A percentile compares a stretch with the other conserved stretches of the same genome.
These are phyloP conservation scores for Venusia cambrica DNA, from an alignment of 2,888 invertebrate genomes.

Conservation along the genomic window DNA sequence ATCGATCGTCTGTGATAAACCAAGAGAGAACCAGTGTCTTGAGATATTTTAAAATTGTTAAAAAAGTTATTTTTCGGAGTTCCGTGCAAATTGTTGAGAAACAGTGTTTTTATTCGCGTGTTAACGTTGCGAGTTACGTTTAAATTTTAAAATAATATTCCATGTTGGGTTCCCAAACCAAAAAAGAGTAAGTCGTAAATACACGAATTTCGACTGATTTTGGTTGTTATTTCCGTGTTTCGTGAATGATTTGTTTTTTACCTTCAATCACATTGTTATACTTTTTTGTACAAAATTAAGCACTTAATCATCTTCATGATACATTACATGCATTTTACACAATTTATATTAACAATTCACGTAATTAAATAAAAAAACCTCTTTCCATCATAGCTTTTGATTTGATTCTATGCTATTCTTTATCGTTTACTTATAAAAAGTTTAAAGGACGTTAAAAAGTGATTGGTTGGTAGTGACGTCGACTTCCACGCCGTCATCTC, in stretches of 20 bases:
- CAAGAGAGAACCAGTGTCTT: constrained; percentile 42
- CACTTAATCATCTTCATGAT: no score
- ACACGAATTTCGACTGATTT: no score
- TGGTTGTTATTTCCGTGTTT: no score
- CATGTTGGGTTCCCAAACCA: constrained; percentile 64
- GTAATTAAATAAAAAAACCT: no score
- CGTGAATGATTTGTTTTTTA: constrained; percentile 4
- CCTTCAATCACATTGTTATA: no score
- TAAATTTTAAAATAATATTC: constrained; percentile 55
- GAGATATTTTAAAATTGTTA: constrained; percentile 24
- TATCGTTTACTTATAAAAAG: constrained; percentile 5
- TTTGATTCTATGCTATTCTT: constrained; percentile 2
- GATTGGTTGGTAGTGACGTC: constrained; percentile 62
- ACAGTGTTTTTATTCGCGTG: constrained; percentile 64
- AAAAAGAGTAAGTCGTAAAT: constrained; percentile 75
- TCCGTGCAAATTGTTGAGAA: constrained; percentile 17
- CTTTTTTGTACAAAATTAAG: no score
- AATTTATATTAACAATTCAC: no score
- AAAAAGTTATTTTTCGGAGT: constrained; percentile 3
- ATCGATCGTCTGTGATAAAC: constrained; percentile 64
- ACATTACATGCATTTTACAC: no score
- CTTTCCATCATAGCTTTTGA: neutral
- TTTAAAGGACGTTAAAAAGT: constrained; percentile 19
- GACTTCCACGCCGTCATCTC: constrained; percentile 29
- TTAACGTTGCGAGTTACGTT: constrained; percentile 59